Base-by-base conservation (phyloP, 2,888 invertebrate species). In the Mactromeris polynyma region DNA sequence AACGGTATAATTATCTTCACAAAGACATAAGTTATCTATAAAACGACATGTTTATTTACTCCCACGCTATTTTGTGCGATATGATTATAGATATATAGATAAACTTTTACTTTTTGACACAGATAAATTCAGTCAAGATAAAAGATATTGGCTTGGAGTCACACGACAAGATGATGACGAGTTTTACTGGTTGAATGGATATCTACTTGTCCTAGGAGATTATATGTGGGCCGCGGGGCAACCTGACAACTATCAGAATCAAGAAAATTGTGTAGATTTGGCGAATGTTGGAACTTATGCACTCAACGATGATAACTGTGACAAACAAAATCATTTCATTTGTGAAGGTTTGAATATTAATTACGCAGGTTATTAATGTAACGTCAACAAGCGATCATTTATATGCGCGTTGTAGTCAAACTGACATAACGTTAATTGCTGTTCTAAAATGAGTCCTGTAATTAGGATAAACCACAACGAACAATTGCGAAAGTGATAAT, bases 251-350 rank as follows among this genome's bases (percentile, higher is more conserved):
- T 86, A 82, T 26, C 19, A 58, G 4, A 40, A 77, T 9, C 19
- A 51, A 1, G 82, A 86, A 21, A 38, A 77, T 7, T 86, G 86
- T 31, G n/a, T 86, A 31, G 82, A 83, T 54, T 58, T 86, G 6
- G 83, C 73, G 14, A 51, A 73, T 40, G 51, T 51, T 40, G 82
- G 54, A n/a, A 38, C 46, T 19, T 78, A 83, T 58, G 86, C 78
- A 0, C 14, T 86, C 3, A 86, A 86, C 19, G 86, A 86, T 40
- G 86, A 86, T 31, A 58, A 86, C 42, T 86, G 86, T 79, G 58
- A 36, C 3, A 82, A 77, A 31, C 77, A 73, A 17, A 54, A 82
- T 54, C 54, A 78, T 33, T 86, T 82, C 77, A 86, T 86, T 78
- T 86, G 86, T 64, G 58, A 82, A 78, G 86, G 83, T 83, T 33